phyloP scores from a whole-genome alignment of 1,140 invertebrate species.

The Lasaia peninsularis region DNA sequence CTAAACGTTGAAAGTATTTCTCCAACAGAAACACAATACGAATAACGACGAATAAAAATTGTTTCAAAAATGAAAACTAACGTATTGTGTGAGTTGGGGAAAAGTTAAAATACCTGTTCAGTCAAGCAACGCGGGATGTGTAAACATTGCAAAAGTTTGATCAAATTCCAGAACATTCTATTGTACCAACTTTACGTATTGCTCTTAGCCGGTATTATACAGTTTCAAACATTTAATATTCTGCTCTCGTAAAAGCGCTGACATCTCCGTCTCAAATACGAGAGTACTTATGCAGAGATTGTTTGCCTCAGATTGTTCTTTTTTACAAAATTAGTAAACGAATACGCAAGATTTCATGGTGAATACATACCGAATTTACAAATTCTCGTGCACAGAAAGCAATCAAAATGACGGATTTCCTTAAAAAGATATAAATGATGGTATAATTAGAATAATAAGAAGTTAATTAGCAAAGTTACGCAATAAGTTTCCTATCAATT shows the following conservation, averaged over 20 bases:
- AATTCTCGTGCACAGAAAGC: too few relatives aligned
- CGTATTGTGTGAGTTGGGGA: conserved; percentile 21
- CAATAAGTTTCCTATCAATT: too few relatives aligned
- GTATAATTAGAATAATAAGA: too few relatives aligned
- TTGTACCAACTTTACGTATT: conserved; percentile 11
- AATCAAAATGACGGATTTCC: too few relatives aligned
- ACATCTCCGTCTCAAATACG: not conserved
- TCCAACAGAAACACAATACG: not conserved
- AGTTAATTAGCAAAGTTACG: too few relatives aligned
- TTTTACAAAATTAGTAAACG: too few relatives aligned
- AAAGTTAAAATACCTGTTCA: conserved; percentile 25
- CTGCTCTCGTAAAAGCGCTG: not conserved
- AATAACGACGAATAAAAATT: conserved; percentile 18
- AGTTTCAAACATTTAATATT: not conserved
- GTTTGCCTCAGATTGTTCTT: too few relatives aligned
- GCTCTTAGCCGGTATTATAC: not conserved
- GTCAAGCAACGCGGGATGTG: conserved; percentile 16
- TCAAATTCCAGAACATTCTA: conserved; percentile 10
- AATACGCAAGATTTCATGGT: too few relatives aligned
- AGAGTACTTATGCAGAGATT: not conserved
- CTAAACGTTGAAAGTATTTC: not conserved
- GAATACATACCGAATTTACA: too few relatives aligned
- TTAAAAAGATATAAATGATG: too few relatives aligned
- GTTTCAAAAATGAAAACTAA: conserved; percentile 27
- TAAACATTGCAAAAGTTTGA: conserved; percentile 15